A percentile compares a stretch with the other conserved stretches of the same genome.
Evolutionary conservation across 2,113 vertebrate genomes (phyloP).

Genomic region (Bostrychus sinensis): DNA sequence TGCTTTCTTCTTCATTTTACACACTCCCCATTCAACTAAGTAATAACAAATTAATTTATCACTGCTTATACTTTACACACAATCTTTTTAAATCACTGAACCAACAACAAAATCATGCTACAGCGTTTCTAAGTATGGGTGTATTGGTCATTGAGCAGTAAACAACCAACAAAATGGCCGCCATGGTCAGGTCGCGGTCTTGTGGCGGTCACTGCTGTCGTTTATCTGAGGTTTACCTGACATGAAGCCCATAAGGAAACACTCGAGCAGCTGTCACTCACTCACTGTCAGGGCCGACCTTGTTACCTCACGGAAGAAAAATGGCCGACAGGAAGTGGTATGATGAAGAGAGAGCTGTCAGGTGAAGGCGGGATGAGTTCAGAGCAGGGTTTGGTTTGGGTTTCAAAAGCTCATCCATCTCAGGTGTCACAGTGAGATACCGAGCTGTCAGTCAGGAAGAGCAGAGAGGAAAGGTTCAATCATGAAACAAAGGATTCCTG

Average conservation of each 20-base stretch:
- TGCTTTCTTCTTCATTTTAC: too few species aligned
- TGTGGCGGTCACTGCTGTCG: neutral
- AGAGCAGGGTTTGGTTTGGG: too few species aligned
- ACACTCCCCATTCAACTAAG: too few species aligned
- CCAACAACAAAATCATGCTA: neutral
- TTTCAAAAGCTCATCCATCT: too few species aligned
- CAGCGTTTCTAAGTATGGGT: too few species aligned
- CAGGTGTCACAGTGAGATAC: too few species aligned
- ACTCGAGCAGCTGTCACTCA: constrained; percentile 4
- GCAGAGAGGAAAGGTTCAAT: too few species aligned
- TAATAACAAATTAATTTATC: too few species aligned
- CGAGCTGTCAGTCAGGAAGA: too few species aligned
- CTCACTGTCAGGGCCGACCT: constrained; percentile 35
- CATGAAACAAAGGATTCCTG: too few species aligned
- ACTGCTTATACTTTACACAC: too few species aligned
- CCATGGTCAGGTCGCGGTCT: neutral
- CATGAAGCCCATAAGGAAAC: neutral
- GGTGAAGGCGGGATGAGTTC: neutral
- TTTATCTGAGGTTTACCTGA: constrained; percentile 11
- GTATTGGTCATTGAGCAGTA: neutral
- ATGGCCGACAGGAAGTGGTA: constrained; percentile 21
- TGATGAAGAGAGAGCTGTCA: constrained; percentile 21
- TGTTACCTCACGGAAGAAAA: neutral
- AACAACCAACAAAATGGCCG: neutral
- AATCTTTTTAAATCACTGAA: too few species aligned